Evolutionary conservation across 2,797 vertebrate genomes (phyloP).

Genomic region (Xerus rutilus): DNA sequence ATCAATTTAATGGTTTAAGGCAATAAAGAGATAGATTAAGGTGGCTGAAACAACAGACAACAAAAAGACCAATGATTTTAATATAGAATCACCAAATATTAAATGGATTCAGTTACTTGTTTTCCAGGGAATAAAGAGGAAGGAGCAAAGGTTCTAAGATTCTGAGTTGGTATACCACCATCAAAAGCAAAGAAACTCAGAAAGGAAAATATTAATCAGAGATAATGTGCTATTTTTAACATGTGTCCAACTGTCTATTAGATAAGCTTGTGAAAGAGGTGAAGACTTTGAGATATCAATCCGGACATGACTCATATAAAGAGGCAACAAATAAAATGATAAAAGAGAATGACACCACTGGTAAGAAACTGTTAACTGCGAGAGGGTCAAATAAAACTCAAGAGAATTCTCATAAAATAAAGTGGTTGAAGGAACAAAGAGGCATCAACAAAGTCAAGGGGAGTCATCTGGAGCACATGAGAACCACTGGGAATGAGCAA

Average conservation of each 20-base stretch:
- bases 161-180: not conserved
- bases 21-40: no score
- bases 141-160: not conserved
- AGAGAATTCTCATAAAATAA: slow-evolving; percentile 34
- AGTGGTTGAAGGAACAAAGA: slow-evolving; percentile 18
- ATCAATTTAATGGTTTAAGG: slow-evolving; percentile 6
- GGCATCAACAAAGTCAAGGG: not conserved
- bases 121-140: not conserved
- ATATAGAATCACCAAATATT: not conserved
- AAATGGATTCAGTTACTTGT: not conserved
- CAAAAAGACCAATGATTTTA: slow-evolving; percentile 40
- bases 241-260: not conserved
- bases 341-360: slow-evolving; percentile 1
- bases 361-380: not conserved
- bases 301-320: not conserved
- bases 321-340: not conserved
- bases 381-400: not conserved
- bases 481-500: not conserved
- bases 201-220: not conserved
- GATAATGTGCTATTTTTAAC: slow-evolving; percentile 12
- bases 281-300: not conserved
- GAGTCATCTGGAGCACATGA: not conserved
- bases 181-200: slow-evolving; percentile 42
- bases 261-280: not conserved
- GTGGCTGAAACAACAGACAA: not conserved